Base-by-base conservation (phyloP, 2,113 vertebrate species). In the Callionymus lyra region DNA sequence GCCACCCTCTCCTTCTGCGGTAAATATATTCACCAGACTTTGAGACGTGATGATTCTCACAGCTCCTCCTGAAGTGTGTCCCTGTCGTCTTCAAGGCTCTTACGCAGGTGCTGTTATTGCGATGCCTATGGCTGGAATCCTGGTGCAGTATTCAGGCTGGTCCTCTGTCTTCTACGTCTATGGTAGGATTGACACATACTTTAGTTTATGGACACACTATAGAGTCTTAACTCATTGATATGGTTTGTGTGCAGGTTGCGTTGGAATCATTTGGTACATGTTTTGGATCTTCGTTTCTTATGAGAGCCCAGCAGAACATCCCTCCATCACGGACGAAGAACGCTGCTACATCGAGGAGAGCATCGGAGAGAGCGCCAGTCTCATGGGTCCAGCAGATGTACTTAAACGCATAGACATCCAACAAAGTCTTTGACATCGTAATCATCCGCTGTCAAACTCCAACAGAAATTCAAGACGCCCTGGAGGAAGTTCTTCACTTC, bases 401-500 rank as follows among this genome's bases (percentile, higher is more conserved):
- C 21, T 5, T 4, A 27, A 27, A n/a, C n/a, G n/a, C 21, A 27
- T 27, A 4, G 8, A 27, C 21, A 5, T 38, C 33, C 6, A 35
- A 14, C 19, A n/a, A 4, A 12, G 1, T 39, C 18, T 33, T 34
- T 16, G 6, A 37, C 31, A 44, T 42, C 5, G 21, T 12, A n/a
- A 13, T n/a, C 3, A 35, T 35, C 6, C 1, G 1, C 10, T 35
- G 18, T 47, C 17, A 31, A 53, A 44, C 9, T 40, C 2, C 47
- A 54, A 9, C 82, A 99, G 95, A 99, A 99, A 91, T 99, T 83
- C 79, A 99, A 98, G 86, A 99, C 95, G 51, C 95, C 95, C 6
- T 99, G 95, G 95, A 92, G 50, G 61, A 92, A 97, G 75, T 99
- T 99, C 87, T 99, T 99, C 85, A 99, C 95, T 70, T 99, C 95